Evolutionary conservation across 2,797 vertebrate genomes (phyloP).

Genomic region (Falco cherrug): DNA sequence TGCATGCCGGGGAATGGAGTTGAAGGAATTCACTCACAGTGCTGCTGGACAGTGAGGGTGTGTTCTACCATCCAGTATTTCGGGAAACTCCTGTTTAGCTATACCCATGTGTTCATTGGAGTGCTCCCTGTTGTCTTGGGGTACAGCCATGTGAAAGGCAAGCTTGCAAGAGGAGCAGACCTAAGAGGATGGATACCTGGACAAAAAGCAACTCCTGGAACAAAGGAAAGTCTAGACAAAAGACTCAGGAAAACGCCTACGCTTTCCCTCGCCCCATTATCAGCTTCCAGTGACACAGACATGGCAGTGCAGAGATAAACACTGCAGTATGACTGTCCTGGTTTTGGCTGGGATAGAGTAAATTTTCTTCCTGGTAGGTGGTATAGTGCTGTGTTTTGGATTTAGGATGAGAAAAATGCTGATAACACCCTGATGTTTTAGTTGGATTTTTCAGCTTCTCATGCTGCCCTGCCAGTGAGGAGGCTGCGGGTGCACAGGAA

Average conservation of each 20-base stretch:
- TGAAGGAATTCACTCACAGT: neutral
- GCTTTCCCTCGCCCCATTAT: neutral
- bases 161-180: neutral
- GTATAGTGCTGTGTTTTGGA: neutral
- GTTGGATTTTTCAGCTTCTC: neutral
- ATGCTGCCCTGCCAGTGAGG: neutral
- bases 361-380: neutral
- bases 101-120: rapidly evolving
- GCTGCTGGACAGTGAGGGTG: rapidly evolving
- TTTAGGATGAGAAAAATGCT: neutral
- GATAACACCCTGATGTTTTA: neutral
- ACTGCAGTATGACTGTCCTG: rapidly evolving
- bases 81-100: neutral
- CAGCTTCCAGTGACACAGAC: neutral
- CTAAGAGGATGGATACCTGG: neutral
- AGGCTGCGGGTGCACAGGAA: neutral
- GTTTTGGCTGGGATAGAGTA: neutral
- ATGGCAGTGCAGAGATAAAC: neutral
- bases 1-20: rapidly evolving
- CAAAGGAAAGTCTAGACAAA: neutral
- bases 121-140: neutral
- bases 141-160: neutral
- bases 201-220: neutral
- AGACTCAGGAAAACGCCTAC: neutral
- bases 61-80: neutral